phyloP scores from a whole-genome alignment of 2,113 vertebrate genomes.

The Xyliphius kryptos region DNA sequence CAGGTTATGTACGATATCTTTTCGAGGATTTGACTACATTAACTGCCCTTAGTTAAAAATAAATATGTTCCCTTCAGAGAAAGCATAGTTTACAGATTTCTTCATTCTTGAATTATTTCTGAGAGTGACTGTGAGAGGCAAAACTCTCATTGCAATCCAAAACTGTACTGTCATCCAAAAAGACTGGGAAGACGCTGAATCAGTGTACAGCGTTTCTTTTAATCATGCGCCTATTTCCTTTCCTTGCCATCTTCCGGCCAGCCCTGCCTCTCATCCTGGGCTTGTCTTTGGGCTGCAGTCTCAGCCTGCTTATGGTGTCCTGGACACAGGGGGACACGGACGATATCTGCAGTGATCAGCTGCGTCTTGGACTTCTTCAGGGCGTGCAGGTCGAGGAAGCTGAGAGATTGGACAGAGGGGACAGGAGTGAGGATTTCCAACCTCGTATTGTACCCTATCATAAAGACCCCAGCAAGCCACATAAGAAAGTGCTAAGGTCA shows the following conservation, averaged over 20 bases:
- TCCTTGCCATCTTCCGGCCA: constrained; percentile 78
- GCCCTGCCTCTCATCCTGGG: constrained; percentile 86
- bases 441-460: constrained; percentile 87
- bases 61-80: too few species aligned
- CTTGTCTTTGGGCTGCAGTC: constrained; percentile 86
- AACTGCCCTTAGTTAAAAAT: too few species aligned
- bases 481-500: constrained; percentile 93
- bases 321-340: constrained; percentile 78
- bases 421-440: constrained; percentile 57
- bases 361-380: constrained; percentile 51
- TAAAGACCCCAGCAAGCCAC: constrained; percentile 80
- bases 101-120: too few species aligned
- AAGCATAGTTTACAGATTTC: too few species aligned
- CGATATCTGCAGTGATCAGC: constrained; percentile 62
- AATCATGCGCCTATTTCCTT: constrained; percentile 77
- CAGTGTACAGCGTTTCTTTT: too few species aligned
- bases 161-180: too few species aligned
- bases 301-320: constrained; percentile 86
- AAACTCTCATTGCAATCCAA: too few species aligned
- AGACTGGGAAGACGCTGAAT: too few species aligned
- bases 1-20: too few species aligned
- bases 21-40: too few species aligned
- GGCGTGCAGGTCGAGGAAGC: constrained; percentile 27
- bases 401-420: constrained; percentile 45
- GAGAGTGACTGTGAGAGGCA: too few species aligned